A percentile compares a stretch with the other conserved stretches of the same genome.
These are phyloP conservation scores for Sycophila sp. DNA, from an alignment of 1,140 invertebrate genomes.

Conservation along the genomic window DNA sequence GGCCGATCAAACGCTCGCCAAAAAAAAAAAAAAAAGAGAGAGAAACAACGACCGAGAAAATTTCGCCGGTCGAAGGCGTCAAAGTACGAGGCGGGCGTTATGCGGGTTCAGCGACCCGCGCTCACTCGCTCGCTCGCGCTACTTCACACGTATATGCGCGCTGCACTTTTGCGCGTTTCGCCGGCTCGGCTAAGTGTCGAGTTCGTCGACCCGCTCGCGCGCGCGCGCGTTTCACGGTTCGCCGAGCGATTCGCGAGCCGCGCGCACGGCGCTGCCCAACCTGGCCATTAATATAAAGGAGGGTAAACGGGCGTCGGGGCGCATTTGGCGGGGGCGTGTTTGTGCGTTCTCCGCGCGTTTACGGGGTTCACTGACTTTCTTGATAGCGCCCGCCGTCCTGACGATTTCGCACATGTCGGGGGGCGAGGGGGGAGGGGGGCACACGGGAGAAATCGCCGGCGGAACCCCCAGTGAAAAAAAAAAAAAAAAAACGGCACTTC, in stretches of 20 bases:
- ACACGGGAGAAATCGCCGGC: neutral
- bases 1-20: neutral
- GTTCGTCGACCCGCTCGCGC: constrained; percentile 38
- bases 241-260: constrained; percentile 12
- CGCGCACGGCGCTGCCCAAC: neutral
- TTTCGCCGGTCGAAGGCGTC: too few relatives aligned
- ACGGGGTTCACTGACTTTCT: constrained; percentile 22
- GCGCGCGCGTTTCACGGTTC: constrained; percentile 39
- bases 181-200: neutral
- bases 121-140: neutral
- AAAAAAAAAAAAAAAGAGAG: too few relatives aligned
- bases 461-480: too few relatives aligned
- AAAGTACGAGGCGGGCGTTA: neutral
- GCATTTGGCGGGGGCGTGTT: constrained; percentile 3
- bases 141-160: neutral
- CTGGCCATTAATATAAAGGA: constrained; percentile 31
- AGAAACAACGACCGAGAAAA: too few relatives aligned
- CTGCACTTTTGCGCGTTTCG: neutral
- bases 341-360: neutral
- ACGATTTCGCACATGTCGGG: constrained; percentile 1
- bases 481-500: constrained; percentile 23
- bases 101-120: constrained; percentile 2
- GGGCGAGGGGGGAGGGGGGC: too few relatives aligned
- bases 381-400: neutral
- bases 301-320: constrained; percentile 14